Evolutionary conservation across 2,888 invertebrate species (phyloP).

Genomic region (Eupithecia dodoneata): DNA sequence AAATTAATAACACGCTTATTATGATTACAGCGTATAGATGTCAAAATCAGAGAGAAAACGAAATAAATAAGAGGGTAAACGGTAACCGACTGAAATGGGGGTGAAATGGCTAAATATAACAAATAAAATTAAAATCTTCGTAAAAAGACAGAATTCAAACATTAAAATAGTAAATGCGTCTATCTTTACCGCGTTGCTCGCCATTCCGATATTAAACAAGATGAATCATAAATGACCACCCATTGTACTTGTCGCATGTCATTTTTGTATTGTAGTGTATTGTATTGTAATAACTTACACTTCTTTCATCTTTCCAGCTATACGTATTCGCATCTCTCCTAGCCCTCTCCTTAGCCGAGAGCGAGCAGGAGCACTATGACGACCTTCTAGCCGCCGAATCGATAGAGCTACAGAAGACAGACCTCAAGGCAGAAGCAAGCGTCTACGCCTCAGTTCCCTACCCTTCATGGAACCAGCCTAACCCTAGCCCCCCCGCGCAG

Average conservation of each 20-base stretch:
- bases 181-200: neutral
- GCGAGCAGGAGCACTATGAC: conserved; percentile 52
- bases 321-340: conserved; percentile 62
- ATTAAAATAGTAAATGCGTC: neutral
- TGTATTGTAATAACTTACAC: neutral
- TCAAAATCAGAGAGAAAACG: no score
- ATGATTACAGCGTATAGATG: no score
- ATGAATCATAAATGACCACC: neutral
- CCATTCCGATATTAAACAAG: no score
- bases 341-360: conserved; percentile 67
- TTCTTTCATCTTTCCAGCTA: conserved; percentile 55
- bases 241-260: no score
- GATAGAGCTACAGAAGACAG: conserved; percentile 59
- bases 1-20: no score
- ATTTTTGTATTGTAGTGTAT: no score
- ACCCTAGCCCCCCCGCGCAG: conserved; percentile 37
- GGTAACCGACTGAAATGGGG: no score
- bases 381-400: conserved; percentile 65
- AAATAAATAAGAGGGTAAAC: no score
- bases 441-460: conserved; percentile 58
- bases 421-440: conserved; percentile 54
- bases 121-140: neutral
- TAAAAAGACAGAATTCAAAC: neutral
- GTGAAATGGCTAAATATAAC: no score
- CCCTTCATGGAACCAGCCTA: conserved; percentile 50